A percentile compares a stretch with the other conserved stretches of the same genome.
Conservation (phyloP, 2,888 invertebrate genomes). For the Stratiomys singularior region DNA sequence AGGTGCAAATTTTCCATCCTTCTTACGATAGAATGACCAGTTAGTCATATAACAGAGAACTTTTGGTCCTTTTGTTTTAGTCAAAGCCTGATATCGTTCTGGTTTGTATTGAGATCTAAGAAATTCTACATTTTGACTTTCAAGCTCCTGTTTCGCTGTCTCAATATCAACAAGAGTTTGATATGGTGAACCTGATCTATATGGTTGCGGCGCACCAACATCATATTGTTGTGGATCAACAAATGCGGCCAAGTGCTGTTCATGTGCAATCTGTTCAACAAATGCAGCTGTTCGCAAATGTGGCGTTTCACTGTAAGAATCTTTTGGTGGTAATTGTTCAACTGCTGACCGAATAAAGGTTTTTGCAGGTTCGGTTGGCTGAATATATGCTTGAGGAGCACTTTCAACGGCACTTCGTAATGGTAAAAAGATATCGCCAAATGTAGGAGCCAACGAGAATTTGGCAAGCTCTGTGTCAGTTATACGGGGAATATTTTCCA, state of each 20-base stretch:
- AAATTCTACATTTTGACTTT: constrained; percentile 56
- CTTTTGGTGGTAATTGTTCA: constrained; percentile 55
- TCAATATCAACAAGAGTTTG: constrained; percentile 60
- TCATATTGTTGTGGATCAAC: constrained; percentile 56
- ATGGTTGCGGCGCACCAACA: constrained; percentile 59
- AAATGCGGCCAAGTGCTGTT: constrained; percentile 61
- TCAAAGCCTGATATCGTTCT: background rate
- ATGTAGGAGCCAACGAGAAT: constrained; percentile 58
- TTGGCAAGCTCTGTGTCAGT: constrained; percentile 40
- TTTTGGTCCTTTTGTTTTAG: constrained; percentile 59
- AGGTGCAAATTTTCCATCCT: constrained; percentile 85
- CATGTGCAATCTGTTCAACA: constrained; percentile 45
- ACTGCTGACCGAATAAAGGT: constrained; percentile 62
- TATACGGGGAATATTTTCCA: constrained; percentile 60
- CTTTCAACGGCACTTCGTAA: constrained; percentile 82
- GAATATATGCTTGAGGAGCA: constrained; percentile 66
- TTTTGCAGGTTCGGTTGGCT: constrained; percentile 53
- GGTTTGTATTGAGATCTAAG: background rate
- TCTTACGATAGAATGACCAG: constrained; percentile 88
- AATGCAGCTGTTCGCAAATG: constrained; percentile 13
- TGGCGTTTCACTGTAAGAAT: constrained; percentile 1
- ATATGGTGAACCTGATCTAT: constrained; percentile 62
- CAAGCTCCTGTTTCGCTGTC: constrained; percentile 55
- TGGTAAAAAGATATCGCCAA: constrained; percentile 68
- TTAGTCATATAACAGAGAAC: constrained; percentile 90